Conservation (phyloP, 2,888 invertebrate species). For the Taphrorychus bicolor region DNA sequence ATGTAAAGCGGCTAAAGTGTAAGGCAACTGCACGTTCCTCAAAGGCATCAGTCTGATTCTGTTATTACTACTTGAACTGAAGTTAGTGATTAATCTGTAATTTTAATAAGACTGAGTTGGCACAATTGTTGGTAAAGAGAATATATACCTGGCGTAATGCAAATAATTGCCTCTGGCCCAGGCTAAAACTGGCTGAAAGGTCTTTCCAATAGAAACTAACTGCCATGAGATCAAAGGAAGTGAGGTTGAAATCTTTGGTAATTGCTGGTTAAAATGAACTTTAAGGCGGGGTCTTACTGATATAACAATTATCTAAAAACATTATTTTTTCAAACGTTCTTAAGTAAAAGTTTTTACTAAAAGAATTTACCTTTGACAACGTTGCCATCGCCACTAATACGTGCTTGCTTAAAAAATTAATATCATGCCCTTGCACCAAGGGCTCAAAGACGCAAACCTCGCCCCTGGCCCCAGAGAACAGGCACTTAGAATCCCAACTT, state of each 20-base stretch:
- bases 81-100: constrained; percentile 37
- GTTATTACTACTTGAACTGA: constrained; percentile 58
- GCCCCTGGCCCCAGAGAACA: constrained; percentile 97
- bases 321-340: not conserved
- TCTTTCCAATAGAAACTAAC: constrained; percentile 82
- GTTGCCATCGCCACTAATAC: constrained; percentile 93
- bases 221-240: constrained; percentile 95
- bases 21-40: constrained; percentile 74
- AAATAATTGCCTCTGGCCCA: constrained; percentile 85
- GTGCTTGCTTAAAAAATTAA: constrained; percentile 75
- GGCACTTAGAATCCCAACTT: constrained; percentile 87
- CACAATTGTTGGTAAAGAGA: constrained; percentile 46
- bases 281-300: constrained; percentile 78
- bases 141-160: constrained; percentile 80
- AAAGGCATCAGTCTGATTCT: constrained; percentile 67
- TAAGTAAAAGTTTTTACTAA: constrained; percentile 14
- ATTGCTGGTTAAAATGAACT: constrained; percentile 78
- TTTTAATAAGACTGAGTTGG: not conserved
- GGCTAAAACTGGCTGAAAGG: constrained; percentile 81
- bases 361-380: constrained; percentile 75
- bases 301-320: constrained; percentile 74
- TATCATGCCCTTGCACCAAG: constrained; percentile 60
- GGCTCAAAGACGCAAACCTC: constrained; percentile 86
- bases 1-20: constrained; percentile 77
- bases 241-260: constrained; percentile 75